These are phyloP conservation scores for Gavia stellata DNA, from an alignment of 2,113 vertebrate species.

Conservation along the genomic window DNA sequence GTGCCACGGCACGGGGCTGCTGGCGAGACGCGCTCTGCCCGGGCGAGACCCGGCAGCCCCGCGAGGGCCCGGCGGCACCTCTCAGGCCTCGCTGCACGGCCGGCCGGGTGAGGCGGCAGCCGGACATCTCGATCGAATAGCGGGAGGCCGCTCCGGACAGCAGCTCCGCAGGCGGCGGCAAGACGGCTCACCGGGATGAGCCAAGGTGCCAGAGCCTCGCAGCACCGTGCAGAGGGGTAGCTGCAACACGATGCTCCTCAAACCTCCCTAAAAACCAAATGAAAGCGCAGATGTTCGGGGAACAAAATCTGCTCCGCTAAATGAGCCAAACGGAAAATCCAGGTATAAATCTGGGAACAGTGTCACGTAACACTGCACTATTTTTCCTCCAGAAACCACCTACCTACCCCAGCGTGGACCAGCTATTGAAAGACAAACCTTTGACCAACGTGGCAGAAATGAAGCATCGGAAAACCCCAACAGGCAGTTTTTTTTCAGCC, in stretches of 20 bases:
- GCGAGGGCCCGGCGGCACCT: accelerated
- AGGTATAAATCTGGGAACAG: not conserved
- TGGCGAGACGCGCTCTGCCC: not conserved
- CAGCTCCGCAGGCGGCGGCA: accelerated
- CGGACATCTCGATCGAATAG: accelerated
- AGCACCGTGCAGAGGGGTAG: not conserved
- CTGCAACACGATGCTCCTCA: not conserved
- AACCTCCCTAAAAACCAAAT: not conserved
- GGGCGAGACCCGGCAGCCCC: not conserved
- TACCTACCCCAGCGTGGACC: not conserved
- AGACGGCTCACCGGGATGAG: not conserved
- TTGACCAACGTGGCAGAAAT: not conserved
- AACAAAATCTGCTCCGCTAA: not conserved
- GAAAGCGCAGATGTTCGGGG: not conserved
- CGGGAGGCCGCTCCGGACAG: accelerated
- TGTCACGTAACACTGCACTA: not conserved
- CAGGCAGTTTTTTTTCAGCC: not conserved
- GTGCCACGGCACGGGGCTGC: not conserved
- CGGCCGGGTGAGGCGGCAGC: accelerated
- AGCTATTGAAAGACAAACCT: not conserved
- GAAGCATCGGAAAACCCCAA: not conserved
- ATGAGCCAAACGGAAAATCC: not conserved
- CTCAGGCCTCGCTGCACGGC: accelerated
- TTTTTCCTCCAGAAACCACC: not conserved
- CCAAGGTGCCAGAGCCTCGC: not conserved